Evolutionary conservation across 2,888 invertebrate species (phyloP), one percentile per base, ranked within the genome.

Genomic region (Scaptodrosophila latifasciaeformis): DNA sequence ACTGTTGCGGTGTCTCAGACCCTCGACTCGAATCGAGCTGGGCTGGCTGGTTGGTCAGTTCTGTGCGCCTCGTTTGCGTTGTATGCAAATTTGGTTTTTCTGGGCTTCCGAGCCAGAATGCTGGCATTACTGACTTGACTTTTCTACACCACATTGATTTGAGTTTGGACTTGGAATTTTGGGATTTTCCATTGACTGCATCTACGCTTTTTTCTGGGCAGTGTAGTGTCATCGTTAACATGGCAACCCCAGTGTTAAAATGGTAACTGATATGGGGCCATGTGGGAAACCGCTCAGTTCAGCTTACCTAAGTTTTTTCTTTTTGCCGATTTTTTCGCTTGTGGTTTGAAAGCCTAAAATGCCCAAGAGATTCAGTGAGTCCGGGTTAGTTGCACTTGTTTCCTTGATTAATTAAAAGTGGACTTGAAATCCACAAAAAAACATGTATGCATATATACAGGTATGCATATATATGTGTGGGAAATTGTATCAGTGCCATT

Each of bases 401-500:
- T 70, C 62, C 62, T 62, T 70, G 74, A 70, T 76, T 72, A 76
- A 76, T 76, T 76, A 76, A 72, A 72, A 58, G 18, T n/a, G 13
- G 27, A 15, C 15, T 5, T 5, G 15, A 3, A 19, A 10, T 7
- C 24, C 24, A 5, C 24, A 24, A n/a, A n/a, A n/a, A n/a, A n/a
- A n/a, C n/a, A n/a, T 45, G n/a, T n/a, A n/a, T n/a, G n/a, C n/a
- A n/a, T n/a, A n/a, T n/a, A 3, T 21, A 49, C 10, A 40, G 47
- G 61, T 10, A 10, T 12, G 12, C 6, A 6, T n/a, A 17, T 13
- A 42, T 2, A n/a, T 19, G 45, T 71, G 70, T 72, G 72, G 72
- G 76, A 70, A 76, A 64, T n/a, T n/a, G n/a, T n/a, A 57, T 64
- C 58, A 55, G 39, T 56, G 63, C 54, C 59, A 72, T 62, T 63